Evolutionary conservation across 2,888 invertebrate genomes (phyloP).

Genomic region (Timandra comae): DNA sequence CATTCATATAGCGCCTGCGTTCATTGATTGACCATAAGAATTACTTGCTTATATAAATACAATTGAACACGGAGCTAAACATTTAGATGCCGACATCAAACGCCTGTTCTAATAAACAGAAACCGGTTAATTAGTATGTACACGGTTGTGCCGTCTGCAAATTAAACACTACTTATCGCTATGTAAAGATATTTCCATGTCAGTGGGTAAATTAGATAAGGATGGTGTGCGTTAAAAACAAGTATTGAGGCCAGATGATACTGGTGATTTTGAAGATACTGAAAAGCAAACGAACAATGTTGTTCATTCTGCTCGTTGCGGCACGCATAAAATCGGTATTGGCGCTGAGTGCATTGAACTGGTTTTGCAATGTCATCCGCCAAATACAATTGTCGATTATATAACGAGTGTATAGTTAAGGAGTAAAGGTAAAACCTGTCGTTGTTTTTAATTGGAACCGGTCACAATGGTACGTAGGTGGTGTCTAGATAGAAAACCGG

Average conservation of each 20-base stretch:
- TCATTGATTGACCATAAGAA: constrained; percentile 28
- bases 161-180: constrained; percentile 42
- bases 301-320: too few species aligned
- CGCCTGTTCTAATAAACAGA: constrained; percentile 37
- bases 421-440: constrained; percentile 44
- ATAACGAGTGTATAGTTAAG: constrained; percentile 55
- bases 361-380: constrained; percentile 37
- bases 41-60: constrained; percentile 30
- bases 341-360: constrained; percentile 56
- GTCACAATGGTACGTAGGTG: constrained; percentile 15
- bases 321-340: too few species aligned
- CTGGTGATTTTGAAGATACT: constrained; percentile 24
- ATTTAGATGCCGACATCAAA: constrained; percentile 22
- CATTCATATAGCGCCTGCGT: constrained; percentile 46
- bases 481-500: neutral
- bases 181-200: constrained; percentile 42
- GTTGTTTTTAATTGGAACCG: constrained; percentile 39
- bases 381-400: constrained; percentile 42
- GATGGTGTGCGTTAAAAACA: constrained; percentile 39
- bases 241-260: constrained; percentile 32
- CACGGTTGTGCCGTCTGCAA: constrained; percentile 30
- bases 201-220: constrained; percentile 59
- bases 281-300: too few species aligned
- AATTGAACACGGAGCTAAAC: constrained; percentile 31
- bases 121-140: constrained; percentile 30